These are phyloP conservation scores for Dorcus parallelipipedus DNA, from an alignment of 2,888 invertebrate species.

Conservation along the genomic window DNA sequence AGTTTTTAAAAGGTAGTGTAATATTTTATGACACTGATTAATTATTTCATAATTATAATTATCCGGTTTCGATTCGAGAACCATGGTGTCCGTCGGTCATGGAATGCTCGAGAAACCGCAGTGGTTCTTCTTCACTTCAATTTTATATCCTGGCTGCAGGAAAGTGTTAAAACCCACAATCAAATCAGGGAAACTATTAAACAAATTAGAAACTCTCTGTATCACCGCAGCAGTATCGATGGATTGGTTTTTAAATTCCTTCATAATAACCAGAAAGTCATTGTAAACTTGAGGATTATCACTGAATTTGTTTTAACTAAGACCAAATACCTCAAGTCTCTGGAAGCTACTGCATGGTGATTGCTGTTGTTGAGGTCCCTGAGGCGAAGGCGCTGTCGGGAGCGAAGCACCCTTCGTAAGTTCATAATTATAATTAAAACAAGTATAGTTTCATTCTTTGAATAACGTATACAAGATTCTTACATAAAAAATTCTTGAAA, in stretches of 20 bases:
- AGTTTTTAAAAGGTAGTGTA: too few relatives aligned
- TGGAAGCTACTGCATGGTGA: slow-evolving; percentile 64
- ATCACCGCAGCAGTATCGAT: slow-evolving; percentile 98
- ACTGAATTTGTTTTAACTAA: too few relatives aligned
- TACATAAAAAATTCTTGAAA: too few relatives aligned
- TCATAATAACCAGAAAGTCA: slow-evolving; percentile 99
- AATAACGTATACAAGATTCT: too few relatives aligned
- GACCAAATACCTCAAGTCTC: too few relatives aligned
- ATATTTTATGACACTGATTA: too few relatives aligned
- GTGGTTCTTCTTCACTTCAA: slow-evolving; percentile 93
- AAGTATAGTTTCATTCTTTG: too few relatives aligned
- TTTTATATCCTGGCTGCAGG: slow-evolving; percentile 98
- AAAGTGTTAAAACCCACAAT: slow-evolving; percentile 99
- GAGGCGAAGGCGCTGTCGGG: slow-evolving; percentile 42
- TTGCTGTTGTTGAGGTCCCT: slow-evolving; percentile 44
- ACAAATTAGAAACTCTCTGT: slow-evolving; percentile 90
- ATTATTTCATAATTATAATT: too few relatives aligned
- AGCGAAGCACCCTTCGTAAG: slow-evolving; percentile 40
- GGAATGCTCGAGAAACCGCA: slow-evolving; percentile 59
- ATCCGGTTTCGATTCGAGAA: slow-evolving; percentile 39
- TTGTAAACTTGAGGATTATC: slow-evolving; percentile 93
- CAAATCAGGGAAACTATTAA: slow-evolving; percentile 93
- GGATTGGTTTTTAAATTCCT: slow-evolving; percentile 98
- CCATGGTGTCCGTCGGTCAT: slow-evolving; percentile 43
- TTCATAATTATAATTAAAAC: too few relatives aligned